Percentiles rank a stretch among this genome's conserved stretches.
Conservation (phyloP, 1,140 invertebrate genomes). For the Octopus bimaculoides region DNA sequence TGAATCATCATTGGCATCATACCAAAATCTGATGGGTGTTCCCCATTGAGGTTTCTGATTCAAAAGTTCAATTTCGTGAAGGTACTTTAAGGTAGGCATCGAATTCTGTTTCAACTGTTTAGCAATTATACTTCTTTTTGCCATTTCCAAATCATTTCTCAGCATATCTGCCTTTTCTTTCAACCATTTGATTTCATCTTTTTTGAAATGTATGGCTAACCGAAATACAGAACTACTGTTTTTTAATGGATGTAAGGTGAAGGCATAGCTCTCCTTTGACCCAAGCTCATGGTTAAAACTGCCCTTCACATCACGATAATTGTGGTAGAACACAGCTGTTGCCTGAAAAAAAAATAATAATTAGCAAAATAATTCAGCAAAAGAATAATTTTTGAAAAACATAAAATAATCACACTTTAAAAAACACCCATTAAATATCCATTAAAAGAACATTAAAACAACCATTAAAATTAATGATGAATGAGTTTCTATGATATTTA, state of each 20-base stretch:
- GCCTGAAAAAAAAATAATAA: conserved; percentile 66
- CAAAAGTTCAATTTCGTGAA: not conserved
- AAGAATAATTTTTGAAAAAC: too few relatives aligned
- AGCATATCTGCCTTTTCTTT: conserved; percentile 36
- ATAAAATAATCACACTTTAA: too few relatives aligned
- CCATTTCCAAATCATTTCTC: conserved; percentile 23
- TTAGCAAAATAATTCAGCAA: too few relatives aligned
- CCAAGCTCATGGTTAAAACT: conserved; percentile 83
- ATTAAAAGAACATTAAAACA: too few relatives aligned
- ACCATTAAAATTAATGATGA: too few relatives aligned
- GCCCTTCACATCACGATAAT: conserved; percentile 74
- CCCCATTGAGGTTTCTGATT: not conserved
- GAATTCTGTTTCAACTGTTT: not conserved
- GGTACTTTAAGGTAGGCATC: not conserved
- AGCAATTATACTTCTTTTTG: not conserved
- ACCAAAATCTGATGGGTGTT: not conserved
- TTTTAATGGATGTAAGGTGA: conserved; percentile 94
- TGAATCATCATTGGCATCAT: not conserved
- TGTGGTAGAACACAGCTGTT: conserved; percentile 94
- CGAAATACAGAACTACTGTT: conserved; percentile 81
- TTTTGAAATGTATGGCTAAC: conserved; percentile 65
- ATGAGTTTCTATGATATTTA: too few relatives aligned
- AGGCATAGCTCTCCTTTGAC: conserved; percentile 85
- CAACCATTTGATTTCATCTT: conserved; percentile 38
- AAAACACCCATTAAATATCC: too few relatives aligned